Evolutionary conservation across 2,113 vertebrate species (phyloP), one percentile per base, ranked within the genome.

Genomic region (Lucifuga dentata): DNA sequence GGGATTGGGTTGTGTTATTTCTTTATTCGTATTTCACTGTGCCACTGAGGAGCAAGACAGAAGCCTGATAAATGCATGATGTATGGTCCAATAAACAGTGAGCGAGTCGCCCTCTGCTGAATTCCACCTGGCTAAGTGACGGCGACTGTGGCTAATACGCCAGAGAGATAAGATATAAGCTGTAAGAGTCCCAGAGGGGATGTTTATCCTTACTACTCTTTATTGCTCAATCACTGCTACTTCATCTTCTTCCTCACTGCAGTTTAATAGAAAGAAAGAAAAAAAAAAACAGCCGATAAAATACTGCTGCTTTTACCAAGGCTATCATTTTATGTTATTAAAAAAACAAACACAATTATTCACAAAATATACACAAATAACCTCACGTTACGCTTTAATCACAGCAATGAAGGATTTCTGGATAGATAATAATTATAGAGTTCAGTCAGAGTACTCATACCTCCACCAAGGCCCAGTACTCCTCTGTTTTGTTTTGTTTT

Each of bases 21-120:
- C 40, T 76, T 43, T 44, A 41, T 69, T 73, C 46, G 41, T 39
- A 35, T 60, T 80, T 74, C 23, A 49, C 60, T 51, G 26, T 29
- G 26, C 26, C 0, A 1, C 49, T 10, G 15, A 41, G 32, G 16
- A 70, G 36, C 39, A 15, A 52, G 59, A 44, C 45, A 33, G 33
- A 32, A 32, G 38, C n/a, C 58, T 39, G 55, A 74, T 76, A 68
- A 79, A 67, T 4, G 13, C 3, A 12, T 39, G 71, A 86, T 60
- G 55, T 21, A 60, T 13, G 10, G 49, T 39, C 58, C 56, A 66
- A 82, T 83, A 50, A 74, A 74, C 5, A 23, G 60, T 0, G 8
- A 33, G 40, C 26, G 23, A n/a, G 49, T 8, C n/a, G 2, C 46
- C 2, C 48, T 45, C 50, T 32, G 6, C 10, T 63, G 26, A 62